Percentiles rank a stretch among this genome's conserved stretches.
Conservation (phyloP, 2,797 vertebrate species). For the Aulostomus chinensis region DNA sequence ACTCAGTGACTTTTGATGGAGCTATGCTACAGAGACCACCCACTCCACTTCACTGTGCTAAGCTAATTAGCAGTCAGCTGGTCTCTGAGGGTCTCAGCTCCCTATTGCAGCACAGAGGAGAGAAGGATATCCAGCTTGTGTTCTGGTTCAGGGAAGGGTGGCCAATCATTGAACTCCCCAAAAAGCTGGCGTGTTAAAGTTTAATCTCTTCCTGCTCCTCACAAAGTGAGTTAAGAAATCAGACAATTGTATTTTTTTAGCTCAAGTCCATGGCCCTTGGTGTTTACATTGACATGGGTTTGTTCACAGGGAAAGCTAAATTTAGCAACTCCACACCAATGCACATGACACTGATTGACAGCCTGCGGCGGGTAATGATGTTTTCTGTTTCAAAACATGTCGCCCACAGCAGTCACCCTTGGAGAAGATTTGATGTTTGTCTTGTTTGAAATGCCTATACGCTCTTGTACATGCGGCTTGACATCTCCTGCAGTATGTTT, state of each 20-base stretch:
- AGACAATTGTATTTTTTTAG: not conserved
- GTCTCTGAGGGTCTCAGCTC: too few relatives aligned
- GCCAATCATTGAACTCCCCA: too few relatives aligned
- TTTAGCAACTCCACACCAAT: constrained; percentile 48
- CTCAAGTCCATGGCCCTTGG: not conserved
- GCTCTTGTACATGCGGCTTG: constrained; percentile 22
- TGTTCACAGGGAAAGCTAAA: constrained; percentile 49
- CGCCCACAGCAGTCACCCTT: constrained; percentile 60
- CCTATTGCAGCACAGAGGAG: too few relatives aligned
- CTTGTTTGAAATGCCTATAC: constrained; percentile 58
- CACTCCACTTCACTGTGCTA: too few relatives aligned
- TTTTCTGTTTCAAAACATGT: constrained; percentile 50
- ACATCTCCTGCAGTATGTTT: constrained; percentile 31
- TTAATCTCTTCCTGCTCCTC: constrained; percentile 9
- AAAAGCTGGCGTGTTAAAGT: too few relatives aligned
- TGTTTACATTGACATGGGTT: constrained; percentile 26
- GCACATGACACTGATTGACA: constrained; percentile 67
- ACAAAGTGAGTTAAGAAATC: not conserved
- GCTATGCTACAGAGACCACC: too few relatives aligned
- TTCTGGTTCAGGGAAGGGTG: too few relatives aligned
- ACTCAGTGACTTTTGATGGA: too few relatives aligned
- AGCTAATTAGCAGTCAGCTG: too few relatives aligned
- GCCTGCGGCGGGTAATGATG: constrained; percentile 60
- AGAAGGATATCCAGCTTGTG: too few relatives aligned
- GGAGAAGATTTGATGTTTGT: constrained; percentile 60